Evolutionary conservation across 2,113 vertebrate genomes (phyloP).

Genomic region (Hepsetus odoe): DNA sequence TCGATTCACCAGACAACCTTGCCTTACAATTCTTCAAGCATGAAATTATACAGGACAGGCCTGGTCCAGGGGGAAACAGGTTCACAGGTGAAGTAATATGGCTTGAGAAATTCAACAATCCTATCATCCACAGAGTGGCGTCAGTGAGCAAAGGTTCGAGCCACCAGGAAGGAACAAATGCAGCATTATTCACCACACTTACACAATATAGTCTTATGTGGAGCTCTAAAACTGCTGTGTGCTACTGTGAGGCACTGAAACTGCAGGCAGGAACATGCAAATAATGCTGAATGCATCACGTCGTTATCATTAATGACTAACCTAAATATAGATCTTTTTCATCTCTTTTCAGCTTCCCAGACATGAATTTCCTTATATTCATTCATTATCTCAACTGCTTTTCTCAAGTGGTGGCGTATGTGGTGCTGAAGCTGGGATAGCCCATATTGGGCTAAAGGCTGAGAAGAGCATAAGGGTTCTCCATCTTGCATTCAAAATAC

Average conservation of each 20-base stretch:
- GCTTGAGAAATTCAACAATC: too few relatives aligned
- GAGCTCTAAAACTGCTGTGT: constrained; percentile 18
- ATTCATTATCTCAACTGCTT: too few relatives aligned
- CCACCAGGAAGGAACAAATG: not conserved
- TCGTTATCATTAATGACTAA: constrained; percentile 61
- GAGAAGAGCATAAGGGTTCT: too few relatives aligned
- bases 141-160: constrained; percentile 19
- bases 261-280: constrained; percentile 62
- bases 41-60: too few relatives aligned
- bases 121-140: constrained; percentile 28
- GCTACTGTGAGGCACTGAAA: not conserved
- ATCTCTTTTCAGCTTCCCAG: not conserved
- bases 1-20: too few relatives aligned
- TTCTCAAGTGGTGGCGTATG: too few relatives aligned
- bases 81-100: not conserved
- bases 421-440: too few relatives aligned
- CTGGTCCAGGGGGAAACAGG: not conserved
- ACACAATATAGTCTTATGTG: constrained; percentile 16
- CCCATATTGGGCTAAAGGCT: too few relatives aligned
- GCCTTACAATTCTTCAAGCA: too few relatives aligned
- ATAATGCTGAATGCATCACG: constrained; percentile 51
- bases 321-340: constrained; percentile 9
- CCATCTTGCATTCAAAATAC: too few relatives aligned
- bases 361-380: constrained; percentile 14
- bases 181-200: not conserved